phyloP scores from a whole-genome alignment of 2,888 invertebrate species.

The Escarpia spicata region DNA sequence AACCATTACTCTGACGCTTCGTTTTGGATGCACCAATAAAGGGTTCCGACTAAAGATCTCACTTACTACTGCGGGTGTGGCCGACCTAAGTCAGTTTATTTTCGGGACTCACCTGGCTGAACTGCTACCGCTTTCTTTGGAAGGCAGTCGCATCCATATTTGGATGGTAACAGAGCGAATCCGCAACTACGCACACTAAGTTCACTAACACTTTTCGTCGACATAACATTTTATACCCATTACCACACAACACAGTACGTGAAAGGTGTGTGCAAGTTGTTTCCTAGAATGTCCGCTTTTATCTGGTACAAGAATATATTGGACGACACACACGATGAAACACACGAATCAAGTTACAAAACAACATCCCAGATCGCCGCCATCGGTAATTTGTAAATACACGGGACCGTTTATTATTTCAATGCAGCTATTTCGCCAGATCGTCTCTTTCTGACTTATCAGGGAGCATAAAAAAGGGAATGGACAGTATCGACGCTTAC shows the following conservation, averaged over 20 bases:
- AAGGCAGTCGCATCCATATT: background rate
- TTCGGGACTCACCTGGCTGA: constrained; percentile 11
- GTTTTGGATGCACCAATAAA: background rate
- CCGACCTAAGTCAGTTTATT: background rate
- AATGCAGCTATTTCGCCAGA: background rate
- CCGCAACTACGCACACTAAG: background rate
- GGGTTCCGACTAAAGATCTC: background rate
- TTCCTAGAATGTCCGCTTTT: background rate
- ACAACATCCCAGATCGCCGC: background rate
- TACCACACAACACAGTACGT: background rate
- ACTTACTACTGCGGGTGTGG: background rate
- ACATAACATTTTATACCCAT: background rate
- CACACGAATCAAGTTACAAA: background rate
- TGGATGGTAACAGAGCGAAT: background rate
- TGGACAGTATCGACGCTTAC: background rate
- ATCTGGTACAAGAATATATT: background rate
- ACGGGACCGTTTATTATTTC: constrained; percentile 5
- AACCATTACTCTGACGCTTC: background rate
- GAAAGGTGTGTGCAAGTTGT: background rate
- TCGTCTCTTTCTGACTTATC: background rate
- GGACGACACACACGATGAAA: background rate
- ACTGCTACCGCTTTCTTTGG: constrained; percentile 12
- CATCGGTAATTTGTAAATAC: background rate
- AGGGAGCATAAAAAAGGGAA: background rate
- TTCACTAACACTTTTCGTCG: background rate